A percentile compares a stretch with the other conserved stretches of the same genome.
Evolutionary conservation across 2,888 invertebrate species (phyloP).

Genomic region (Apomyelois bistriatella): DNA sequence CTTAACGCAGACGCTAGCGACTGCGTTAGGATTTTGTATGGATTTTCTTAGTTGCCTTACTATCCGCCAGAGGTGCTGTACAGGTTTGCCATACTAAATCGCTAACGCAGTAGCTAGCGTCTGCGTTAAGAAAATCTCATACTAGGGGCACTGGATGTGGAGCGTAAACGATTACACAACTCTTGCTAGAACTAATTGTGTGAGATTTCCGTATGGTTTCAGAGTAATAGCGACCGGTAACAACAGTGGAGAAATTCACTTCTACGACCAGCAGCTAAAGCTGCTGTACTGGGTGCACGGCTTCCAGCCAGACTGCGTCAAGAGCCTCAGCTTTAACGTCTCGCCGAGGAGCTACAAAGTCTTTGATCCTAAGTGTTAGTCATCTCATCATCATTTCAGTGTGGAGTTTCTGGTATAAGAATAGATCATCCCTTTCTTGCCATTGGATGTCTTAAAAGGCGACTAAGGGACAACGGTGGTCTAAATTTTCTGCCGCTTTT

Average conservation of each 20-base stretch:
- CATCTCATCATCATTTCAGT: background rate
- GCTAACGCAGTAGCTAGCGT: too few species aligned
- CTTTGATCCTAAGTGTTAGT: conserved; percentile 57
- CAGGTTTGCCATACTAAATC: too few species aligned
- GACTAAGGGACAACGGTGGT: too few species aligned
- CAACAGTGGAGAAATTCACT: conserved; percentile 73
- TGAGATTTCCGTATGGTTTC: conserved; percentile 2
- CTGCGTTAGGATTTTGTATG: too few species aligned
- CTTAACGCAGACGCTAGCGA: too few species aligned
- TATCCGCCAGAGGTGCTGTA: too few species aligned
- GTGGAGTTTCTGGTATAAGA: background rate
- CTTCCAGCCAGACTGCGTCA: conserved; percentile 64
- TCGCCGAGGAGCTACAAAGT: conserved; percentile 52
- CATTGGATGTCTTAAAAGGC: background rate
- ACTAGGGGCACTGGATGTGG: too few species aligned
- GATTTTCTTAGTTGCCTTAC: too few species aligned
- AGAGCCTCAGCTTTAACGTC: conserved; percentile 74
- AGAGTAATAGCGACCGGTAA: conserved; percentile 80
- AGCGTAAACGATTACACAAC: too few species aligned
- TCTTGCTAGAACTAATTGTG: too few species aligned
- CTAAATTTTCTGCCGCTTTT: too few species aligned
- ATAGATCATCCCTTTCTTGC: background rate
- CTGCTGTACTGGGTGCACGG: conserved; percentile 79
- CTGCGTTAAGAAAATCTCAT: too few species aligned
- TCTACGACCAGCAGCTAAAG: conserved; percentile 79